Evolutionary conservation across 2,797 vertebrate genomes (phyloP).

Genomic region (Acrossocheilus fasciatus): DNA sequence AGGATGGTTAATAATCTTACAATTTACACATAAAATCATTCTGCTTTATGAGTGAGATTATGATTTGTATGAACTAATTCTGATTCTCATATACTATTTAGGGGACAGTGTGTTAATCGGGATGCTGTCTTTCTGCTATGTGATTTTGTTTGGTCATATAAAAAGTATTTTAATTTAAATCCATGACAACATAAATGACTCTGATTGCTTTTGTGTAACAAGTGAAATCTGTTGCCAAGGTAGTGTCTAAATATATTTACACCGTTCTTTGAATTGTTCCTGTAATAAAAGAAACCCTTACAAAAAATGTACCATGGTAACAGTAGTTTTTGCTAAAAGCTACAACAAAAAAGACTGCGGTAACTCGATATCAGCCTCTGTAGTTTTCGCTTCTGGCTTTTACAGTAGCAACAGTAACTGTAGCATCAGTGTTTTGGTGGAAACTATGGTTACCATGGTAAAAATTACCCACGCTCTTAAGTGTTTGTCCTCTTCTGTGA

Average conservation of each 20-base stretch:
- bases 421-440: background rate
- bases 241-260: background rate
- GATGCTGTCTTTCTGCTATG: background rate
- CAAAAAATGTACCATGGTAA: background rate
- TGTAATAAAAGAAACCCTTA: background rate
- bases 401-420: background rate
- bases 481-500: slow-evolving; percentile 43
- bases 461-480: slow-evolving; percentile 28
- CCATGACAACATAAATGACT: background rate
- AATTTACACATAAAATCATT: background rate
- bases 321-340: slow-evolving; percentile 25
- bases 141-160: background rate
- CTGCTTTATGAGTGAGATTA: background rate
- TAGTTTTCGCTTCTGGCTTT: slow-evolving; percentile 4
- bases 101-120: background rate
- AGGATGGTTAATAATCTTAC: background rate
- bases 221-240: background rate
- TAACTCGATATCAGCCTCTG: slow-evolving; percentile 5
- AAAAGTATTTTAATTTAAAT: background rate
- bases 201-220: background rate
- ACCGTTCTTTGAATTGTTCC: background rate
- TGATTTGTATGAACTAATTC: background rate
- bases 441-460: slow-evolving; percentile 15
- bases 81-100: too few species aligned
- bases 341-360: background rate